phyloP scores from a whole-genome alignment of 2,797 vertebrate species.

The Gymnoscopelus braueri region DNA sequence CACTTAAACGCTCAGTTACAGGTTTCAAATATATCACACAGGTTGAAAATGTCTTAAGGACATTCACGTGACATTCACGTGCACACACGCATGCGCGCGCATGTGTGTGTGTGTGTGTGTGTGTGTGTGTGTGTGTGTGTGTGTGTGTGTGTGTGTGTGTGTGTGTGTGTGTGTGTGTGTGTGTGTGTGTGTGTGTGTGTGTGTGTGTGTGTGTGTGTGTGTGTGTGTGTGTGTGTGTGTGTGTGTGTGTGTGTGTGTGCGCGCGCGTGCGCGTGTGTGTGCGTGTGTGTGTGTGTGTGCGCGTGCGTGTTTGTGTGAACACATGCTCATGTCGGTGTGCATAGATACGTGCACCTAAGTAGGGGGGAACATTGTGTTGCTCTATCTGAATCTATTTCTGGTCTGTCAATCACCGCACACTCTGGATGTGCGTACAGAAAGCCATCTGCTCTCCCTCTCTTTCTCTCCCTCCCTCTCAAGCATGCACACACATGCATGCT shows the following conservation, averaged over 20 bases:
- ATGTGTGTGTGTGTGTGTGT: not conserved
- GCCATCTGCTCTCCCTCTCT: slow-evolving; percentile 30
- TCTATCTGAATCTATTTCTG: slow-evolving; percentile 45
- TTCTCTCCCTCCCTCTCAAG: not conserved
- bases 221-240: not conserved
- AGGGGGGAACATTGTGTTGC: not conserved
- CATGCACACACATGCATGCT: too few relatives aligned
- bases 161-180: not conserved
- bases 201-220: not conserved
- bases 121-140: not conserved
- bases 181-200: slow-evolving; percentile 6
- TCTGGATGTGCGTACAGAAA: slow-evolving; percentile 44
- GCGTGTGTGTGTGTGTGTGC: not conserved
- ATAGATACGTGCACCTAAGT: not conserved
- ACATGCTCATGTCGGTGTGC: too few relatives aligned
- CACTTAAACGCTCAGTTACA: too few relatives aligned
- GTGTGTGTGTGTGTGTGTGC: not conserved
- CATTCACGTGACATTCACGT: too few relatives aligned
- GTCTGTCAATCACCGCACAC: slow-evolving; percentile 22
- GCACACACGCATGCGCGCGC: too few relatives aligned
- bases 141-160: not conserved
- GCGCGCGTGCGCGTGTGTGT: not conserved
- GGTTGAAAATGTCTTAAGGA: too few relatives aligned
- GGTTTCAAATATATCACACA: too few relatives aligned
- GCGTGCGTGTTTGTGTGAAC: not conserved